Conservation (phyloP, 2,113 vertebrate genomes). For the Pteronura brasiliensis region DNA sequence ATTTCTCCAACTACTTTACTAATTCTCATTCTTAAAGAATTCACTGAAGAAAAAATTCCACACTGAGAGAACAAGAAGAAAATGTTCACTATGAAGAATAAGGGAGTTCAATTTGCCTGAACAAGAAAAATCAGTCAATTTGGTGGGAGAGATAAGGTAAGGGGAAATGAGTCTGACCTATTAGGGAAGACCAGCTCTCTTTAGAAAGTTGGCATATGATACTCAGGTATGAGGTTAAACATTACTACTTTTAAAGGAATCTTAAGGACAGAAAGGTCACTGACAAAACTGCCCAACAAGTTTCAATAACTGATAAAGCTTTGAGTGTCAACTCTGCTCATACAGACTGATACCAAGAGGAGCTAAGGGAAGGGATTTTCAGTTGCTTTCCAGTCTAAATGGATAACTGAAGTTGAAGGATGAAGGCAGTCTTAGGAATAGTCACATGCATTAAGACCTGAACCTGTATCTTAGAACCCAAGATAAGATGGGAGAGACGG, state of each 20-base stretch:
- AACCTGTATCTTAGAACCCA: background rate
- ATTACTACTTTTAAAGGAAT: background rate
- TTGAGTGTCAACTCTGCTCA: background rate
- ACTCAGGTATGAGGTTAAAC: background rate
- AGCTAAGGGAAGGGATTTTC: background rate
- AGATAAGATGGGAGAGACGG: background rate
- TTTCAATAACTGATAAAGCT: background rate
- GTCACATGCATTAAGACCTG: background rate
- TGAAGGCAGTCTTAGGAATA: background rate
- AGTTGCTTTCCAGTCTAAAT: background rate
- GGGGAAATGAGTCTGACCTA: background rate
- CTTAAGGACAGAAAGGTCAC: background rate
- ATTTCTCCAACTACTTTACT: background rate
- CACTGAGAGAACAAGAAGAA: background rate
- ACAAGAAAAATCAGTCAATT: background rate
- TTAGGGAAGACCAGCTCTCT: background rate
- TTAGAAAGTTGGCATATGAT: background rate
- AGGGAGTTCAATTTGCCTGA: background rate
- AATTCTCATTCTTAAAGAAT: background rate
- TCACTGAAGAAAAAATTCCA: background rate
- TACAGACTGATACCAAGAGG: background rate
- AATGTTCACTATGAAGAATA: background rate
- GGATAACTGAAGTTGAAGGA: background rate
- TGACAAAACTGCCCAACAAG: background rate
- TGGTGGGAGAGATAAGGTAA: fast-evolving